Evolutionary conservation across 2,888 invertebrate genomes (phyloP).

Genomic region (Willowsia nigromaculata): DNA sequence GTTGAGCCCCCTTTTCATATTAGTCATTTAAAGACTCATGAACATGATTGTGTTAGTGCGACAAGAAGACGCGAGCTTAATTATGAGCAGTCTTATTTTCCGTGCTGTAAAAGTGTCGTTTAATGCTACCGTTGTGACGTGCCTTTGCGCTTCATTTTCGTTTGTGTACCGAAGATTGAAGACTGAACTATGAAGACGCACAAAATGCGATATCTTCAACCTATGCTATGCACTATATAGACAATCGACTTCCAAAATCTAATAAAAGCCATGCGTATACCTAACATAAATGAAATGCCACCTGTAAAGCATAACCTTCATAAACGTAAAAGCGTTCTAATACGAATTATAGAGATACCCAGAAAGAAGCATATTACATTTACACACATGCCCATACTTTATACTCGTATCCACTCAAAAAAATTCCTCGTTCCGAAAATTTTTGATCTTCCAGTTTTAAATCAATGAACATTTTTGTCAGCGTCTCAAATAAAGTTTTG

Average conservation of each 20-base stretch:
- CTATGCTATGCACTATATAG: neutral
- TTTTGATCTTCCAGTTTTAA: too few relatives aligned
- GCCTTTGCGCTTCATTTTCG: neutral
- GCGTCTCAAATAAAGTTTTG: too few relatives aligned
- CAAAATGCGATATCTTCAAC: neutral
- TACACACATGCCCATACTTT: too few relatives aligned
- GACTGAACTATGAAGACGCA: neutral
- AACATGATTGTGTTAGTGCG: neutral
- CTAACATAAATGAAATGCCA: neutral
- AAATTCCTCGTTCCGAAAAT: too few relatives aligned
- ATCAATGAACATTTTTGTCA: too few relatives aligned
- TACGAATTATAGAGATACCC: neutral
- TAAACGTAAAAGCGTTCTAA: neutral
- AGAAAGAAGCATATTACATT: too few relatives aligned
- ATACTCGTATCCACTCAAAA: too few relatives aligned
- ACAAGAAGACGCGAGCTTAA: neutral
- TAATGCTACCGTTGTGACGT: constrained; percentile 15
- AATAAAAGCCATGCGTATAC: neutral
- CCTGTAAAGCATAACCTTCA: constrained; percentile 1
- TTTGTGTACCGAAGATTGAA: neutral
- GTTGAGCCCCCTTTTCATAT: constrained; percentile 3
- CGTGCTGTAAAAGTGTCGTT: constrained; percentile 43
- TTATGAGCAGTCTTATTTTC: neutral
- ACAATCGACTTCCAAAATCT: too few relatives aligned
- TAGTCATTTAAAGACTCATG: neutral